Percentiles rank a stretch among this genome's conserved stretches.
Evolutionary conservation across 2,888 invertebrate genomes (phyloP).

Genomic region (Stratiomys singularior): DNA sequence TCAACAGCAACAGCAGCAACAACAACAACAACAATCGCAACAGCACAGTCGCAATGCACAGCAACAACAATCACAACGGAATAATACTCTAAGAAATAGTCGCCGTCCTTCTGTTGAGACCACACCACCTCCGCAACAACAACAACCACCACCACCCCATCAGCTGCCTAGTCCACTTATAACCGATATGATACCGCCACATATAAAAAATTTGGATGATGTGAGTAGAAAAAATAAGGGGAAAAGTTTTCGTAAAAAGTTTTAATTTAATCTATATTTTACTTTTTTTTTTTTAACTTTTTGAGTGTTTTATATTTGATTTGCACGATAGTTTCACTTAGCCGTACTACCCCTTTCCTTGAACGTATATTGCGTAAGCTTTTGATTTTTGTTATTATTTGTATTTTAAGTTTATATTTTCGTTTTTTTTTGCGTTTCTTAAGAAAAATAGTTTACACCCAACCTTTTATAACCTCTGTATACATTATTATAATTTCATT

Average conservation of each 20-base stretch:
- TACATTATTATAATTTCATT: conserved; percentile 14
- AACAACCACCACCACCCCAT: neutral
- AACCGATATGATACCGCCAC: conserved; percentile 59
- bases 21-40: conserved; percentile 46
- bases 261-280: conserved; percentile 10
- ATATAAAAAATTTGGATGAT: conserved; percentile 62
- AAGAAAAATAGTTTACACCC: neutral
- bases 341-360: neutral
- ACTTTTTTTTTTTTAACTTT: neutral
- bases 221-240: conserved; percentile 56
- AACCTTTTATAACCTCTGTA: conserved; percentile 9
- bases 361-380: neutral
- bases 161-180: conserved; percentile 46
- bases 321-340: neutral
- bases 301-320: neutral
- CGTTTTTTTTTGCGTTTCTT: neutral
- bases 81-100: conserved; percentile 58
- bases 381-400: neutral
- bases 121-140: conserved; percentile 60
- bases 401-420: neutral
- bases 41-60: conserved; percentile 51
- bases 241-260: conserved; percentile 35
- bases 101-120: conserved; percentile 64
- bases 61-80: conserved; percentile 58
- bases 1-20: conserved; percentile 52